phyloP scores from a whole-genome alignment of 1,140 invertebrate species.

The Lepidurus couesii region DNA sequence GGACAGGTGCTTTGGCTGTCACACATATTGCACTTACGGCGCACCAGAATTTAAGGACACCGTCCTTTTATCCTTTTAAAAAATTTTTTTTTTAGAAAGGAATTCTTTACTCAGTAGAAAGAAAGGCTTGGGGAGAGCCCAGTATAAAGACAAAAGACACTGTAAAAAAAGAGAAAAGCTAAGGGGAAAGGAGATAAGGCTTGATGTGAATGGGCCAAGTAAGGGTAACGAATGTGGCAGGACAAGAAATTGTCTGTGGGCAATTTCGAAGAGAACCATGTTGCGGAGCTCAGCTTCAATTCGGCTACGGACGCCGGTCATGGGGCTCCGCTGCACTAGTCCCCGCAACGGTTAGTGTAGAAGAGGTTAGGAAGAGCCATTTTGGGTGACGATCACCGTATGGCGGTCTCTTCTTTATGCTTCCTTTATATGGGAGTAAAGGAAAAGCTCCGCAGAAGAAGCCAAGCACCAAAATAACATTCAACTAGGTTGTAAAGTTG shows the following conservation, averaged over 20 bases:
- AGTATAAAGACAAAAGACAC: not conserved
- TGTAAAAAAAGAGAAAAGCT: not conserved
- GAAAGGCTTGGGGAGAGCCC: not conserved
- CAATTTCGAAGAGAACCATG: not conserved
- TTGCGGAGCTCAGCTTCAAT: not conserved
- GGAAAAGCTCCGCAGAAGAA: not conserved
- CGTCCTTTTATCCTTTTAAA: not conserved
- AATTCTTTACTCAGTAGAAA: not conserved
- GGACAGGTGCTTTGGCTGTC: not conserved
- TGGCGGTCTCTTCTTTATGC: not conserved
- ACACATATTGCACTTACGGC: not conserved
- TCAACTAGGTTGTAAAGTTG: not conserved
- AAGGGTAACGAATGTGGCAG: constrained; percentile 18
- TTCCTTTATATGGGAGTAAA: not conserved
- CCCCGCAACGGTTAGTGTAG: not conserved
- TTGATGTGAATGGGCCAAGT: not conserved
- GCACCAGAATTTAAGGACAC: not conserved
- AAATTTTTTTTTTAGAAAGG: not conserved
- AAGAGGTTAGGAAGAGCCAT: not conserved
- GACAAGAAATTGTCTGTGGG: constrained; percentile 21
- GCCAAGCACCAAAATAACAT: not conserved
- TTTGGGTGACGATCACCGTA: not conserved
- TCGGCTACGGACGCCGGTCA: not conserved
- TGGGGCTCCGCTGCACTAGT: not conserved
- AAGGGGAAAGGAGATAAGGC: not conserved